Evolutionary conservation across 1,140 invertebrate genomes (phyloP).

Genomic region (Heliconius hermathena): DNA sequence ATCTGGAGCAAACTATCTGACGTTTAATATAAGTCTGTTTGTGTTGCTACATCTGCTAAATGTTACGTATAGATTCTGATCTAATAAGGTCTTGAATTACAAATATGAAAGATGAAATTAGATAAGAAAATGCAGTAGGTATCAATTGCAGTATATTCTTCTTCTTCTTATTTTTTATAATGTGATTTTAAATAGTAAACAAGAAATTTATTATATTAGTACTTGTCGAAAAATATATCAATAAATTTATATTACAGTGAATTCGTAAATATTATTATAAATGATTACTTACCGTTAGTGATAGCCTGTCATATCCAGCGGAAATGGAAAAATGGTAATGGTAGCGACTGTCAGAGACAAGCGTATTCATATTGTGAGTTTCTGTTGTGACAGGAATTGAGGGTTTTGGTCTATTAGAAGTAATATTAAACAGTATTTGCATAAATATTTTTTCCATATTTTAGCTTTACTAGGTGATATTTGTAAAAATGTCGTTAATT

Average conservation of each 20-base stretch:
- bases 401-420: neutral
- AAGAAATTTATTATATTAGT: too few species aligned
- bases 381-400: neutral
- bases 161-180: too few species aligned
- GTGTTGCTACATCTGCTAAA: conserved; percentile 2
- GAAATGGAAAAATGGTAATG: neutral
- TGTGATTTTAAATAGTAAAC: too few species aligned
- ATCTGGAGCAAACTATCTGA: conserved; percentile 37
- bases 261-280: neutral
- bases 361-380: neutral
- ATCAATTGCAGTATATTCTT: neutral
- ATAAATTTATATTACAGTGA: too few species aligned
- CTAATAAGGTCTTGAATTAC: neutral
- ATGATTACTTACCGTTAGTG: neutral
- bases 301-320: neutral
- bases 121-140: neutral
- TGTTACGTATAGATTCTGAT: neutral
- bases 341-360: neutral
- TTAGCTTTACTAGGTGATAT: neutral
- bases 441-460: neutral
- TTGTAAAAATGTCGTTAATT: neutral
- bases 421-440: neutral
- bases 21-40: neutral
- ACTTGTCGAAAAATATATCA: too few species aligned
- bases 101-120: neutral